Conservation (phyloP, 2,113 vertebrate genomes). For the Charadrius vociferus region DNA sequence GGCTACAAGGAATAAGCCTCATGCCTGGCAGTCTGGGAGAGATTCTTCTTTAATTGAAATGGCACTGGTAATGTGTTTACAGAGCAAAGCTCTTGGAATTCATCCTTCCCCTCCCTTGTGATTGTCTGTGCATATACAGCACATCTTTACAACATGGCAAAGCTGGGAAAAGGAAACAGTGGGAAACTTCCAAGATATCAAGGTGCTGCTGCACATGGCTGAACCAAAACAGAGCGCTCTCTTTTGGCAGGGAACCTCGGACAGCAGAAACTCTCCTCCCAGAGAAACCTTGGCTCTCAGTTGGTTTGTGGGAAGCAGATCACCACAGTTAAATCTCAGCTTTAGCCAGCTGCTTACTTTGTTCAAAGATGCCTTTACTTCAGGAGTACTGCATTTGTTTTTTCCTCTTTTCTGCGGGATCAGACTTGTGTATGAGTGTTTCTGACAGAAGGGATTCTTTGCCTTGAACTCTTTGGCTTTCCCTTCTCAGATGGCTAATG, state of each 20-base stretch:
- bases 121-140: neutral
- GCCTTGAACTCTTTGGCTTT: neutral
- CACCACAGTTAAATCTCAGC: neutral
- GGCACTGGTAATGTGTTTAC: neutral
- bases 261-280: neutral
- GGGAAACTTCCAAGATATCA: neutral
- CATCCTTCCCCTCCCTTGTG: neutral
- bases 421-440: neutral
- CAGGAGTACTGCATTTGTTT: neutral
- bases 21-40: neutral
- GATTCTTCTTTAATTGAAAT: slow-evolving; percentile 18
- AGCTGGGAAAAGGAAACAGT: neutral
- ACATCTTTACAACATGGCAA: neutral
- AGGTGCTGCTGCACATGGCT: neutral
- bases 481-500: neutral
- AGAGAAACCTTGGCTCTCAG: neutral
- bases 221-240: neutral
- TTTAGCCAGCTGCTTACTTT: neutral
- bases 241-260: neutral
- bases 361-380: neutral
- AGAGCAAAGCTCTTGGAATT: neutral
- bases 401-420: neutral
- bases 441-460: neutral
- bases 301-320: neutral
- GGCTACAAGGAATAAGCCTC: neutral